Percentiles rank a stretch among this genome's conserved stretches.
phyloP scores from a whole-genome alignment of 2,888 invertebrate genomes.

The Exephanes ischioxanthus region DNA sequence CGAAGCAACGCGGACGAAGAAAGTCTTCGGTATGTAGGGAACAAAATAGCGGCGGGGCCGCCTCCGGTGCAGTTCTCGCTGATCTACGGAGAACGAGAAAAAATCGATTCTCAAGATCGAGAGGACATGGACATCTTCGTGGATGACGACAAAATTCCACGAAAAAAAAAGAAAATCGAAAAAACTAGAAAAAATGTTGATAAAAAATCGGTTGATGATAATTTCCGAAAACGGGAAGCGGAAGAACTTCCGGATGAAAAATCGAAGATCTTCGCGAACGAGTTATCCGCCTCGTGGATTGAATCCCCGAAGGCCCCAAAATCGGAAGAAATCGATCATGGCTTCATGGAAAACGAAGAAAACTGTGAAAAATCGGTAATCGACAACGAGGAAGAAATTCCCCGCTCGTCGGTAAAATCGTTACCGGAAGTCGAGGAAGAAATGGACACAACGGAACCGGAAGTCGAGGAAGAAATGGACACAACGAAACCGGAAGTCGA shows the following conservation, averaged over 20 bases:
- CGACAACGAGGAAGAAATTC: background rate
- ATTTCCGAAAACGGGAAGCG: background rate
- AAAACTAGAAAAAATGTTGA: background rate
- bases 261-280: background rate
- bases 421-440: background rate
- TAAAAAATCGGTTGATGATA: background rate
- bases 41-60: background rate
- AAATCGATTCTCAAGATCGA: background rate
- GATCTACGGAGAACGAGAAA: background rate
- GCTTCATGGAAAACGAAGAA: background rate
- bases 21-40: background rate
- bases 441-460: background rate
- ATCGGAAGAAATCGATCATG: background rate
- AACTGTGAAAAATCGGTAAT: background rate
- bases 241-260: background rate
- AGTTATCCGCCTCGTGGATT: no score
- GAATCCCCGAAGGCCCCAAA: background rate
- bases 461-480: background rate
- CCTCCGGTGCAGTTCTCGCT: background rate
- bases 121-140: background rate
- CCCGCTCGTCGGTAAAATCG: background rate
- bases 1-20: background rate
- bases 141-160: constrained; percentile 6
- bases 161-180: background rate
- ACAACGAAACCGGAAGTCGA: background rate